These are phyloP conservation scores for Spermophilus dauricus DNA, from an alignment of 2,113 vertebrate species.

Conservation along the genomic window DNA sequence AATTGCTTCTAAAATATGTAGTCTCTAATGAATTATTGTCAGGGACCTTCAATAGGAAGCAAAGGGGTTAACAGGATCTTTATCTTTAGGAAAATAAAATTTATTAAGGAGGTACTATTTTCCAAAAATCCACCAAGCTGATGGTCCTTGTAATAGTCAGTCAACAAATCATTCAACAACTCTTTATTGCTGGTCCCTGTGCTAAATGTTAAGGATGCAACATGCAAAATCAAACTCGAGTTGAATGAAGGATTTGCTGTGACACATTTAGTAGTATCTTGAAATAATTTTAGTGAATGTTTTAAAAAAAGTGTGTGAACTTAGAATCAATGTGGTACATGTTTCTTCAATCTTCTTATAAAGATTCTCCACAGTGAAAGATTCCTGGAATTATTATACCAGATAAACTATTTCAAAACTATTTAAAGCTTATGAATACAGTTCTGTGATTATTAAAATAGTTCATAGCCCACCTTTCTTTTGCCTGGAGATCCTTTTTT, in stretches of 20 bases:
- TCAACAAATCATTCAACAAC: not conserved
- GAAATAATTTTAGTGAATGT: not conserved
- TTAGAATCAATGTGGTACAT: not conserved
- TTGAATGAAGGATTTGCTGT: not conserved
- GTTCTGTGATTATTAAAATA: not conserved
- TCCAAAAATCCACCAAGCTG: not conserved
- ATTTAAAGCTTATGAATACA: not conserved
- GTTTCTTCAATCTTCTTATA: not conserved
- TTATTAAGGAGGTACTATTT: not conserved
- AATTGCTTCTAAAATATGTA: not conserved
- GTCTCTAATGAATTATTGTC: not conserved
- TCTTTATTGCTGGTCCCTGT: not conserved
- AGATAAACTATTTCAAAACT: not conserved
- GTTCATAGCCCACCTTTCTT: constrained; percentile 84
- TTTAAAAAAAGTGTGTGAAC: not conserved
- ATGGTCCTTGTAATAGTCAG: not conserved
- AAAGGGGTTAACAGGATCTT: not conserved
- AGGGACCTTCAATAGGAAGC: not conserved
- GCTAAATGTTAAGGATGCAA: not conserved
- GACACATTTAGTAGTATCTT: not conserved
- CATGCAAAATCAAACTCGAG: not conserved
- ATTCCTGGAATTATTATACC: not conserved
- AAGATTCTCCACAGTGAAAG: constrained; percentile 37
- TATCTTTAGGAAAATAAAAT: constrained; percentile 14
- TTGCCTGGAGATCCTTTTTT: constrained; percentile 83